Percentiles rank a stretch among this genome's conserved stretches.
phyloP scores from a whole-genome alignment of 2,113 vertebrate species.

The Menura novaehollandiae region DNA sequence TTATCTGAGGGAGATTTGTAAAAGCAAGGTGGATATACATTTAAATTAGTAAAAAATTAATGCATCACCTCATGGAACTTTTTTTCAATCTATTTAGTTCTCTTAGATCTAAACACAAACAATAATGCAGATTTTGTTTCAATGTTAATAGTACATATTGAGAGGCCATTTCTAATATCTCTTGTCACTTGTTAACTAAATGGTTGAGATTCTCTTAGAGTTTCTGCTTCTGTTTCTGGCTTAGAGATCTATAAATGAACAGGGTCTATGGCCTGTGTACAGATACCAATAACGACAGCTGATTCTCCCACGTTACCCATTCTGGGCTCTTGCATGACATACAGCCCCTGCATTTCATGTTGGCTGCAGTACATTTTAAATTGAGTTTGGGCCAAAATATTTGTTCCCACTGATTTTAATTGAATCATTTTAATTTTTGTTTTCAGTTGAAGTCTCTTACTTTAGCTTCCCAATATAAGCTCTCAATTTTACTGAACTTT shows the following conservation, averaged over 20 bases:
- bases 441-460: background rate
- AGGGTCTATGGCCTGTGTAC: background rate
- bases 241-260: background rate
- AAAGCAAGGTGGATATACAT: background rate
- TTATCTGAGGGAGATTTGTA: background rate
- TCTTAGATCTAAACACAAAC: background rate
- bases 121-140: background rate
- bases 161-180: background rate
- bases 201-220: background rate
- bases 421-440: background rate
- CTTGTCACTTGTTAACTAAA: background rate
- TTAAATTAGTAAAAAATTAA: background rate
- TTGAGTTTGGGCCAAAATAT: background rate
- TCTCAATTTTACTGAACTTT: background rate
- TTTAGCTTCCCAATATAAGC: background rate
- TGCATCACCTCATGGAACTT: background rate
- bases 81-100: background rate
- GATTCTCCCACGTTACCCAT: background rate
- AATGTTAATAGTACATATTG: background rate
- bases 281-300: background rate
- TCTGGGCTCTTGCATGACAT: background rate
- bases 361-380: background rate
- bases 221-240: background rate
- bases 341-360: background rate
- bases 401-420: background rate